phyloP scores from a whole-genome alignment of 2,113 vertebrate genomes.

The Lycaon pictus region DNA sequence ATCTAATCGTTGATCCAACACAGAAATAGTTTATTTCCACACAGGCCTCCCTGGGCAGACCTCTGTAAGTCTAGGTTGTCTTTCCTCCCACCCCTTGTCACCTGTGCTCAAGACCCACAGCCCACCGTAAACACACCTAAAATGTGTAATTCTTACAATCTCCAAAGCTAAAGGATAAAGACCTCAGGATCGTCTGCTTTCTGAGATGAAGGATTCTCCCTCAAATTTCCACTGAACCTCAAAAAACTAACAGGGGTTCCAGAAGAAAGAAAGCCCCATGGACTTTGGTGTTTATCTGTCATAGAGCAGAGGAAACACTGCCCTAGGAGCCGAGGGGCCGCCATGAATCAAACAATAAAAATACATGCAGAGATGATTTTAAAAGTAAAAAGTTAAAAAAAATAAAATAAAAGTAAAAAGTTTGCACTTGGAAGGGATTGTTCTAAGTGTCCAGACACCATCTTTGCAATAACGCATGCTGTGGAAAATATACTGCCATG shows the following conservation, averaged over 20 bases:
- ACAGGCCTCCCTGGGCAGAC: neutral
- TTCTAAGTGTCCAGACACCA: neutral
- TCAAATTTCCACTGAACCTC: neutral
- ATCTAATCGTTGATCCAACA: neutral
- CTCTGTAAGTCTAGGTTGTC: neutral
- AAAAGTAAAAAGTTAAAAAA: slow-evolving; percentile 21
- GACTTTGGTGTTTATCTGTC: neutral
- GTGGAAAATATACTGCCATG: neutral
- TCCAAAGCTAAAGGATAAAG: neutral
- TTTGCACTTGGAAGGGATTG: slow-evolving; percentile 1
- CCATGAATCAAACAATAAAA: slow-evolving; percentile 2
- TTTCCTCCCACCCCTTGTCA: neutral
- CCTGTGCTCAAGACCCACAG: neutral
- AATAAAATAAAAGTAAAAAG: neutral
- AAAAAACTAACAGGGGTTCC: neutral
- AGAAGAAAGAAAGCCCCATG: neutral
- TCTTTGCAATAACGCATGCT: neutral
- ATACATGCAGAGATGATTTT: slow-evolving; percentile 34
- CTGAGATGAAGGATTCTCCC: neutral
- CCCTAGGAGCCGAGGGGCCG: neutral
- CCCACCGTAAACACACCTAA: neutral
- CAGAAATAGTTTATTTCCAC: neutral
- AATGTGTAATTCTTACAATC: neutral
- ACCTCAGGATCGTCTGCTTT: neutral
- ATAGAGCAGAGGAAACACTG: neutral